Percentiles rank a stretch among this genome's conserved stretches.
phyloP scores from a whole-genome alignment of 2,113 vertebrate genomes.

The Reinhardtius hippoglossoides region DNA sequence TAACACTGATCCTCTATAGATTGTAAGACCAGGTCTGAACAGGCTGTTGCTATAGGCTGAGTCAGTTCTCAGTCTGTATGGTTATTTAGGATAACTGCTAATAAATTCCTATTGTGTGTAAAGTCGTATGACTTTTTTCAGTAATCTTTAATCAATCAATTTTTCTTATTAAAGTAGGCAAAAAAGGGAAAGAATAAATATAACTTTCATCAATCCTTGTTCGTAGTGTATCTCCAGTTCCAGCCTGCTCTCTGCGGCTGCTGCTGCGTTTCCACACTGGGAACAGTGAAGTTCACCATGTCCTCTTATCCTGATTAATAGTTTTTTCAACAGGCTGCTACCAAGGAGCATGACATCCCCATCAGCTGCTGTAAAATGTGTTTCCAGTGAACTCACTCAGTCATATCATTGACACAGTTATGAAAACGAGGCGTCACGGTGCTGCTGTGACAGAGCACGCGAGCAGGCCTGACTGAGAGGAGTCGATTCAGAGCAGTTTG shows the following conservation, averaged over 20 bases:
- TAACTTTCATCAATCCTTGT: no score
- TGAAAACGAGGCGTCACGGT: neutral
- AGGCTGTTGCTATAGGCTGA: no score
- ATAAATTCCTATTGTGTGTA: no score
- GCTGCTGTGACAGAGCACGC: slow-evolving; percentile 7
- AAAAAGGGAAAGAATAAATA: no score
- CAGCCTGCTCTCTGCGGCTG: neutral
- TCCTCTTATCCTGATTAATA: slow-evolving; percentile 28
- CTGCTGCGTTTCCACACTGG: neutral
- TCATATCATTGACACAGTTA: slow-evolving; percentile 20
- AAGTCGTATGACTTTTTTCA: no score
- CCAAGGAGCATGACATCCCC: slow-evolving; percentile 6
- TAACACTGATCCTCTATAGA: no score
- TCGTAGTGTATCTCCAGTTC: neutral
- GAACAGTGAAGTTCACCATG: slow-evolving; percentile 12
- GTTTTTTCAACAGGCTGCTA: slow-evolving; percentile 31
- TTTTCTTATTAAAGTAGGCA: no score
- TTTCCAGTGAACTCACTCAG: slow-evolving; percentile 25
- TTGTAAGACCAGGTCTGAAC: no score
- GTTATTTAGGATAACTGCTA: no score
- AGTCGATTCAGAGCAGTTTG: neutral
- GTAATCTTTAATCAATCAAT: no score
- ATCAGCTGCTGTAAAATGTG: slow-evolving; percentile 12
- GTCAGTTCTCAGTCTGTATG: no score
- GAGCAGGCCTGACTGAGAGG: neutral